Evolutionary conservation across 1,140 invertebrate species (phyloP), one percentile per base, ranked within the genome.

Genomic region (Atopsyche davidsoni): DNA sequence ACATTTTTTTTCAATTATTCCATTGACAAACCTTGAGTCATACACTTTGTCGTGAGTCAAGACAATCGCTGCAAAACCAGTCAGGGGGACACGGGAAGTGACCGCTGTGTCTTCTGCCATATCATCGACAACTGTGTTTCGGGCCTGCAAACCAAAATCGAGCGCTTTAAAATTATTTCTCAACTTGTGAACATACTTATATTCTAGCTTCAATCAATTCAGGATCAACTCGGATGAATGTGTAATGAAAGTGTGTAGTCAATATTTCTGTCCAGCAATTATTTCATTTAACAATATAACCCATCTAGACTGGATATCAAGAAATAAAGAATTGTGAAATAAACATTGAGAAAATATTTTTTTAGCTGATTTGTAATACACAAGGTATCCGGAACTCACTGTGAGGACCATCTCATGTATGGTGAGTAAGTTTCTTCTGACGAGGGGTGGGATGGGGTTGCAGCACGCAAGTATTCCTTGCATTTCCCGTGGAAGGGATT

Each of bases 391-490:
- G 6, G 18, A 3, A 62, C 64, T 47, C 25, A 68, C 66, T 48
- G 62, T 60, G 0, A 65, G 51, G 13, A 69, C 23, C 60, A 68
- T 65, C 40, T 60, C 50, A 46, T 68, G 65, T 14, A 70, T 53
- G 6, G 55, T 55, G 35, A 63, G 53, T 2, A 67, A 51, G 51
- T 69, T 63, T 40, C 65, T 63, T 42, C 64, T 66, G 36, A 70
- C 54, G 19, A 96, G 72, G 0, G 90, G 86, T 11, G 95, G 94
- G 51, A 96, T 85, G 0, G 94, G 93, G 65, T 89, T 91, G 66
- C 95, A 98, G 60, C 91, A 94, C 0, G 93, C 92, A 17, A 93
- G 63, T 46, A 99, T 87, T 3, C 94, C 94, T 65, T 96, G 89
- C 73, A 89, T 83, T 72, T 98, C 95, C 35, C 90, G 77, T 0